phyloP scores from a whole-genome alignment of 2,888 invertebrate genomes.

The Emmelina monodactyla region DNA sequence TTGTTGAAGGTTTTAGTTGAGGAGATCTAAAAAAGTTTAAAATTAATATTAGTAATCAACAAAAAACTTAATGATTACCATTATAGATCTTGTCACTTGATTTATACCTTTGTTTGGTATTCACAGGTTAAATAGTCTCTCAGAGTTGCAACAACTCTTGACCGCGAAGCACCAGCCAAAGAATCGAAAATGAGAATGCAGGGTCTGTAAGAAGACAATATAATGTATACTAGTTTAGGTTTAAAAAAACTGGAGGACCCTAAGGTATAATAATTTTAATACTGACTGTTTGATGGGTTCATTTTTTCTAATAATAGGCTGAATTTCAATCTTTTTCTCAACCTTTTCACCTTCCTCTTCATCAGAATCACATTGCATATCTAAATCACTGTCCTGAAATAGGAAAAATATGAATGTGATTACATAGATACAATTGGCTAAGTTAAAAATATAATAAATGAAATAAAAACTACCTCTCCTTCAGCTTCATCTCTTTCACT shows the following conservation, averaged over 20 bases:
- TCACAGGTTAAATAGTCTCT: conserved; percentile 92
- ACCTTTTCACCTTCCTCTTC: conserved; percentile 47
- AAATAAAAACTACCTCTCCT: conserved; percentile 72
- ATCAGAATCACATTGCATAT: conserved; percentile 61
- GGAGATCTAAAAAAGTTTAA: conserved; percentile 44
- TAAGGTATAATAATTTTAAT: conserved; percentile 11
- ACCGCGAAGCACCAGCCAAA: conserved; percentile 80
- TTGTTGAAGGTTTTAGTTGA: conserved; percentile 76
- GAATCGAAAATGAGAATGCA: conserved; percentile 97
- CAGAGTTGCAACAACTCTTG: conserved; percentile 86
- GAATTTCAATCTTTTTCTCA: conserved; percentile 40
- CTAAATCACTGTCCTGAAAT: conserved; percentile 58
- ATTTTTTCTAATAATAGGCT: conserved; percentile 27
- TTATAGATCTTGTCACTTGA: background rate
- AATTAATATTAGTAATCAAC: conserved; percentile 7
- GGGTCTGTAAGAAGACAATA: conserved; percentile 69
- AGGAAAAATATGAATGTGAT: conserved; percentile 1
- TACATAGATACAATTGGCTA: background rate
- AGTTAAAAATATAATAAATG: too few species aligned
- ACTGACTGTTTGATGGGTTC: conserved; percentile 74
- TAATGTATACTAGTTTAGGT: background rate
- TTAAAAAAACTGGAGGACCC: too few species aligned
- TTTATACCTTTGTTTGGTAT: conserved; percentile 73
- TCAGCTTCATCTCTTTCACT: conserved; percentile 81
- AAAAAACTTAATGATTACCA: conserved; percentile 2